A percentile compares a stretch with the other conserved stretches of the same genome.
Evolutionary conservation across 2,113 vertebrate genomes (phyloP).

Genomic region (Calyptomena viridis): DNA sequence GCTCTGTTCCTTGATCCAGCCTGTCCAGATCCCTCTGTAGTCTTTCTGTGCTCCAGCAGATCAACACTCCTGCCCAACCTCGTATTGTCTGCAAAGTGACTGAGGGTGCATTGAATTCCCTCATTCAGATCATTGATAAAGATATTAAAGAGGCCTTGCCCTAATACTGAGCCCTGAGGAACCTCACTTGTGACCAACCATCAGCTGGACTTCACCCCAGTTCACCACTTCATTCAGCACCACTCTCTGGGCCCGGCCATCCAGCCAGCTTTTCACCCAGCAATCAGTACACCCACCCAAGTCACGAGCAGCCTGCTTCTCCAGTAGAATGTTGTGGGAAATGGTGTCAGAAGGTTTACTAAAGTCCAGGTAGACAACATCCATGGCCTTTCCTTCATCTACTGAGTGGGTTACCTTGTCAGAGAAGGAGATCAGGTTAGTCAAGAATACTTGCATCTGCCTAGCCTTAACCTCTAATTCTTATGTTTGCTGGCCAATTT

Average conservation of each 20-base stretch:
- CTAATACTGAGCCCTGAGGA: not conserved
- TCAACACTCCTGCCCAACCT: not conserved
- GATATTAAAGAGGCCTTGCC: not conserved
- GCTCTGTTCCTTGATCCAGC: not conserved
- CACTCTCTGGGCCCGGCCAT: not conserved
- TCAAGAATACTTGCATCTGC: not conserved
- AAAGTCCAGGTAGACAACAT: not conserved
- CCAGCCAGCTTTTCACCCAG: not conserved
- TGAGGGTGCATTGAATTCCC: fast-evolving
- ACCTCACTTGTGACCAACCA: not conserved
- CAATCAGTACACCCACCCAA: not conserved
- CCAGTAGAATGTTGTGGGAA: not conserved
- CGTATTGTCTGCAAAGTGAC: not conserved
- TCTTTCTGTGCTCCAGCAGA: not conserved
- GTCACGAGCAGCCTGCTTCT: not conserved
- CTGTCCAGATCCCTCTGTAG: not conserved
- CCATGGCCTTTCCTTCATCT: not conserved
- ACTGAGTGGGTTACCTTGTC: not conserved
- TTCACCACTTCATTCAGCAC: not conserved
- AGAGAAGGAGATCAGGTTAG: not conserved
- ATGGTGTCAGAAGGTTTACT: not conserved
- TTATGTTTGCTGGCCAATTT: not conserved
- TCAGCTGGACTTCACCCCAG: not conserved
- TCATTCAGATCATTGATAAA: not conserved
- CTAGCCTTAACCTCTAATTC: not conserved